Evolutionary conservation across 1,140 invertebrate species (phyloP).

Genomic region (Brachystomella parvula): DNA sequence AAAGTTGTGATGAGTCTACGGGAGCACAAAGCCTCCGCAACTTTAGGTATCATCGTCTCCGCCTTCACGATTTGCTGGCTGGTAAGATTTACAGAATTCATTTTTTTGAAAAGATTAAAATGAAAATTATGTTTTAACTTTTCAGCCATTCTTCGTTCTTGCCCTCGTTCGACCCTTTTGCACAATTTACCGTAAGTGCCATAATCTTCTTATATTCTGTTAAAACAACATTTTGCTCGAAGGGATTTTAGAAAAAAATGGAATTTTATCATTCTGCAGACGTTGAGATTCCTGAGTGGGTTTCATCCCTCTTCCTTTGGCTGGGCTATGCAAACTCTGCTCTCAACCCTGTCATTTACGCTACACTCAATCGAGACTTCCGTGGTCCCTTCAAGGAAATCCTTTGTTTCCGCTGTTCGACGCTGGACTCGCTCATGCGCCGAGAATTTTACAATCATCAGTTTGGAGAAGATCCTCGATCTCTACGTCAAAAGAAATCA

Average conservation of each 20-base stretch:
- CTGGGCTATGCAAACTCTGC: conserved; percentile 52
- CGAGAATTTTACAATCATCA: conserved; percentile 87
- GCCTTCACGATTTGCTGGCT: conserved; percentile 95
- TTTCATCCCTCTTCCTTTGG: conserved; percentile 46
- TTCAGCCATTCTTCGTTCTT: conserved; percentile 93
- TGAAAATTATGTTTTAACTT: not conserved
- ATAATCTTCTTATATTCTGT: not conserved
- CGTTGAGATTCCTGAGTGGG: conserved; percentile 38
- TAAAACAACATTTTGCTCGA: not conserved
- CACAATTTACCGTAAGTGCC: conserved; percentile 12
- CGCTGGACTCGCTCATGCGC: conserved; percentile 80
- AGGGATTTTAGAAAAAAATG: not conserved
- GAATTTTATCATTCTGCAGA: conserved; percentile 11
- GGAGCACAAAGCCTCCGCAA: conserved; percentile 89
- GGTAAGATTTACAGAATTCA: conserved; percentile 41
- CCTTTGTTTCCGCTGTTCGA: conserved; percentile 75
- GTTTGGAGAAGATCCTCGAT: conserved; percentile 59
- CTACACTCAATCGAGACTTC: conserved; percentile 83
- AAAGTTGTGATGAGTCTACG: conserved; percentile 29
- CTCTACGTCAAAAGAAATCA: too few species aligned
- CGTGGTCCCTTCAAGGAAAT: conserved; percentile 86
- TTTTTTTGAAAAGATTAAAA: not conserved
- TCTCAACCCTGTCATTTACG: conserved; percentile 84
- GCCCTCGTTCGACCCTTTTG: conserved; percentile 78
- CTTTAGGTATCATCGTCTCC: conserved; percentile 94